Evolutionary conservation across 1,140 invertebrate genomes (phyloP).

Genomic region (Drosophila tropicalis): DNA sequence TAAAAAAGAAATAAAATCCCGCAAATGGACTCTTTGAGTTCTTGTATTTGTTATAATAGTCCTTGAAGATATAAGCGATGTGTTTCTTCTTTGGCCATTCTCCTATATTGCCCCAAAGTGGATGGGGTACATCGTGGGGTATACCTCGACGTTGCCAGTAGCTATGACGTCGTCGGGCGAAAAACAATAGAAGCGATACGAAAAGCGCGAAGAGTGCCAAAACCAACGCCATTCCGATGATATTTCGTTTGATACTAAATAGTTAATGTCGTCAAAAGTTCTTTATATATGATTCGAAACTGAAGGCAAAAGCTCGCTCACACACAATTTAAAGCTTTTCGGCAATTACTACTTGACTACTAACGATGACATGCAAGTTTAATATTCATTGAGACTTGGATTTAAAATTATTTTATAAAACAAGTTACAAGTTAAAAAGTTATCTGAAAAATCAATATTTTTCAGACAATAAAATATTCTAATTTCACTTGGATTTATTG

Average conservation of each 20-base stretch:
- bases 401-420: too few species aligned
- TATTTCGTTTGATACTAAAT: too few species aligned
- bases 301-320: constrained; percentile 7
- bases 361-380: too few species aligned
- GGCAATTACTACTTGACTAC: too few species aligned
- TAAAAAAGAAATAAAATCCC: constrained; percentile 66
- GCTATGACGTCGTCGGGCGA: constrained; percentile 57
- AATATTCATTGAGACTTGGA: too few species aligned
- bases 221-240: constrained; percentile 47
- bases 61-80: constrained; percentile 42
- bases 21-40: constrained; percentile 46
- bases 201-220: constrained; percentile 41
- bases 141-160: constrained; percentile 67
- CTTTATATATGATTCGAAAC: neutral
- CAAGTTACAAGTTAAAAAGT: too few species aligned
- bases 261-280: too few species aligned
- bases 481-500: too few species aligned
- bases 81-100: constrained; percentile 83
- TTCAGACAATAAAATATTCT: too few species aligned
- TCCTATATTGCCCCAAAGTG: constrained; percentile 52
- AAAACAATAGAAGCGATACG: constrained; percentile 44
- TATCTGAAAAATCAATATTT: too few species aligned
- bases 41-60: constrained; percentile 66
- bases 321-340: too few species aligned
- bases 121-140: constrained; percentile 57